phyloP scores from a whole-genome alignment of 2,888 invertebrate genomes.

The Drosophila basisetae region DNA sequence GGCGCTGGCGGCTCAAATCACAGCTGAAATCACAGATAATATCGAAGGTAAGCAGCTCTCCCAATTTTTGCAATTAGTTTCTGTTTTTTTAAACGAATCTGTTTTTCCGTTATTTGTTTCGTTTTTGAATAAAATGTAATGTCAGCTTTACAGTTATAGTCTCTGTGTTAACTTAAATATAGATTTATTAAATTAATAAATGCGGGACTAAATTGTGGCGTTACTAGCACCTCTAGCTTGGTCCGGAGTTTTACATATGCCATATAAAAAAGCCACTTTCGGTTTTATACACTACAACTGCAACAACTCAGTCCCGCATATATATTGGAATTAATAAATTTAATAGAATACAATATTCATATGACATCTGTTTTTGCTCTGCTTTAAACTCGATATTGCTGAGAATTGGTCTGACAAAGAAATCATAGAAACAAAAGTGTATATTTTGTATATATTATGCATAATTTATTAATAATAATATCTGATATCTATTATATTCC shows the following conservation, averaged over 20 bases:
- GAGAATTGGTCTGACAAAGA: background rate
- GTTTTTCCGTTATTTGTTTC: background rate
- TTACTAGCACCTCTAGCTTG: background rate
- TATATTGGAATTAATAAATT: background rate
- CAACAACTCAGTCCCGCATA: background rate
- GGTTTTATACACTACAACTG: background rate
- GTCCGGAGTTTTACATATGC: background rate
- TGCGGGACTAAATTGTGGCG: background rate
- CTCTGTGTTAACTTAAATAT: background rate
- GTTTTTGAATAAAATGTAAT: background rate
- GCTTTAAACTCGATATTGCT: background rate
- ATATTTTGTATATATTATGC: background rate
- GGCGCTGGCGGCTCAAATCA: conserved; percentile 63
- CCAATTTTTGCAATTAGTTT: background rate
- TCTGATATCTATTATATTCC: background rate
- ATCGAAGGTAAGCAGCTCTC: conserved; percentile 73
- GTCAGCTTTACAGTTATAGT: background rate
- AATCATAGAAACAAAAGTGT: background rate
- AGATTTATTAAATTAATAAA: background rate
- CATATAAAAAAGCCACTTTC: too few relatives aligned
- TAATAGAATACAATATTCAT: background rate
- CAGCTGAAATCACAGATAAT: conserved; percentile 79
- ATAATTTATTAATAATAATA: background rate
- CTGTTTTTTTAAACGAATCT: conserved; percentile 2
- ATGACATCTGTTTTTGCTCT: background rate